phyloP scores from a whole-genome alignment of 2,797 vertebrate genomes.

The Gymnoscopelus braueri region DNA sequence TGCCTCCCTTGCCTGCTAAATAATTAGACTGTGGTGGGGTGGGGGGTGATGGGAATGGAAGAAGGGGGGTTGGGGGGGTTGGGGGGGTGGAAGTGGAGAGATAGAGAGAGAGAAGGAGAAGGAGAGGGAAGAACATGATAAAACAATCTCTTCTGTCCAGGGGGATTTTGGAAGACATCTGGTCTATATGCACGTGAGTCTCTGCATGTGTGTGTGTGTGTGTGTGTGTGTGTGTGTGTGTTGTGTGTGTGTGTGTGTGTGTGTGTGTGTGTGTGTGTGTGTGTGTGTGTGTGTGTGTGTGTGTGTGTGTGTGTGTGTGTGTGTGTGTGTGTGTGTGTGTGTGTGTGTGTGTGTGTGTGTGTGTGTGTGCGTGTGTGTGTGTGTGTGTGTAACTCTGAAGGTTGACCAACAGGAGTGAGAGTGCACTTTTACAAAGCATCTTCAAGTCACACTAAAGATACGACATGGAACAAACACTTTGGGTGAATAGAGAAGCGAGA shows the following conservation, averaged over 20 bases:
- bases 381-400: constrained; percentile 19
- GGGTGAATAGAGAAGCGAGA: not conserved
- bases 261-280: constrained; percentile 13
- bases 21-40: constrained; percentile 69
- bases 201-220: not conserved
- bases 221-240: not conserved
- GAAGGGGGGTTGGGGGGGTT: constrained; percentile 21
- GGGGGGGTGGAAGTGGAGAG: not conserved
- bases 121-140: constrained; percentile 50
- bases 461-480: constrained; percentile 18
- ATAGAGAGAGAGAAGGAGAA: constrained; percentile 4
- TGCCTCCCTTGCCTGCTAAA: constrained; percentile 69
- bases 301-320: not conserved
- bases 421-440: constrained; percentile 33
- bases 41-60: constrained; percentile 21
- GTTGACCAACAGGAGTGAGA: constrained; percentile 18
- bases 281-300: constrained; percentile 12
- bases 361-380: constrained; percentile 19
- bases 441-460: constrained; percentile 21
- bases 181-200: constrained; percentile 14
- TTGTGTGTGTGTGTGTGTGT: constrained; percentile 2
- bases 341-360: constrained; percentile 20
- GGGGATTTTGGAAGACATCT: constrained; percentile 44
- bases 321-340: constrained; percentile 16
- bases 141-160: constrained; percentile 63